Conservation (phyloP, 2,888 invertebrate genomes). For the Pandemis corylana region DNA sequence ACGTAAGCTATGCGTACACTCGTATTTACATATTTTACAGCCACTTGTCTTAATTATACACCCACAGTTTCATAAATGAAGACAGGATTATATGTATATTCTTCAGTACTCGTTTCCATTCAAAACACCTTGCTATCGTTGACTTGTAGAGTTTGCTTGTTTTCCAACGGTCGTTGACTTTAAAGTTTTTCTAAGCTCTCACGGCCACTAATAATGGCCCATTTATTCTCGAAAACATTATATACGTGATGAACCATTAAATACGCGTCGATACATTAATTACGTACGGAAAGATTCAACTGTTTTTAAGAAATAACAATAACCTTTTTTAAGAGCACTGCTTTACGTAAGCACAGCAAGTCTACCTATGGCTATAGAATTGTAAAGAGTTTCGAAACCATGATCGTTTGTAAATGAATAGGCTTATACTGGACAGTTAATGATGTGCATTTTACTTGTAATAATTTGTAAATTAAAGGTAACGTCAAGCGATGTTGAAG, state of each 20-base stretch:
- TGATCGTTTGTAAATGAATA: constrained; percentile 4
- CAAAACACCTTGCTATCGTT: neutral
- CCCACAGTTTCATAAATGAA: neutral
- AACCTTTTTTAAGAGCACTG: neutral
- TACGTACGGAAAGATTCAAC: neutral
- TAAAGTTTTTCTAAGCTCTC: constrained; percentile 10
- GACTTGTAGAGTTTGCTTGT: constrained; percentile 2
- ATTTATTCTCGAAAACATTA: neutral
- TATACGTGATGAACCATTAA: neutral
- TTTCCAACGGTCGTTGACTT: constrained; percentile 17
- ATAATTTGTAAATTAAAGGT: constrained; percentile 67
- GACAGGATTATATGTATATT: neutral
- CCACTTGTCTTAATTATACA: no score
- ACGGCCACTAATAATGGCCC: neutral
- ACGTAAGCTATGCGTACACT: no score
- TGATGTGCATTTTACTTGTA: constrained; percentile 57
- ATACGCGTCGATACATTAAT: constrained; percentile 9
- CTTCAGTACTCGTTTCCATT: neutral
- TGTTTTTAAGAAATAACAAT: neutral
- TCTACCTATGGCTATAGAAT: constrained; percentile 1
- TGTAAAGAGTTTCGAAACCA: neutral
- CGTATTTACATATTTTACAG: no score
- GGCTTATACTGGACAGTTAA: constrained; percentile 48
- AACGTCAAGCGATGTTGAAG: constrained; percentile 51
- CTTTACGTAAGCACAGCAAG: neutral